Evolutionary conservation across 1,140 invertebrate species (phyloP), one percentile per base, ranked within the genome.

Genomic region (Chrysopa pallens): DNA sequence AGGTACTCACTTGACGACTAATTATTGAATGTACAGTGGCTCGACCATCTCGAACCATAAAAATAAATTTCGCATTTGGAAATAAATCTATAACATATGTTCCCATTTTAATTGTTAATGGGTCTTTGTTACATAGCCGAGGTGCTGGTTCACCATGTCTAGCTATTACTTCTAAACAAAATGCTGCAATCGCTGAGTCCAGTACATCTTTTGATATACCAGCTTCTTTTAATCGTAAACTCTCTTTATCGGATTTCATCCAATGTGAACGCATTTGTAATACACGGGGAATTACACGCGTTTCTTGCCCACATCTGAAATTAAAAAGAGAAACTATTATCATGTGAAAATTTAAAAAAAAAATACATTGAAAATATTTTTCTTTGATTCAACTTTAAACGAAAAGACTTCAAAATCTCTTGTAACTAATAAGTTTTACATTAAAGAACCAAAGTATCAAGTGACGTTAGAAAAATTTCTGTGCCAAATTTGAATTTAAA

Each of bases 21-120:
- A 95, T 88, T 58, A 95, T 95, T 40, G 94, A 98, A 70, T 99
- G 92, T 40, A 96, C 92, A 8, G 91, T 94, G 28, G 94, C 94
- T 42, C 95, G 73, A 4, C 95, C 95, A 62, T 99, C 95, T 48
- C 95, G 75, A 39, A 96, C 80, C 90, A 99, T 96, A 60, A 98
- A 89, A 50, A 99, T 73, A 66, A 95, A 98, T 67, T 97, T 98
- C 29, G 92, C 78, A 57, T 84, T 82, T 45, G 80, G 79, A 59
- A 83, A 83, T 36, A 84, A 64, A 50, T 84, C 79, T 38, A 82
- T 69, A 47, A 82, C 76, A 59, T 84, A 84, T 23, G 84, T 81
- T 51, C 93, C 86, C 66, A 93, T 93, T 67, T 97, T 96, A 36
- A 98, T 72, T 12, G 91, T 92, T 42, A 97, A 78, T 12, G 95